phyloP scores from a whole-genome alignment of 2,113 vertebrate genomes.

The Lasiurus cinereus region DNA sequence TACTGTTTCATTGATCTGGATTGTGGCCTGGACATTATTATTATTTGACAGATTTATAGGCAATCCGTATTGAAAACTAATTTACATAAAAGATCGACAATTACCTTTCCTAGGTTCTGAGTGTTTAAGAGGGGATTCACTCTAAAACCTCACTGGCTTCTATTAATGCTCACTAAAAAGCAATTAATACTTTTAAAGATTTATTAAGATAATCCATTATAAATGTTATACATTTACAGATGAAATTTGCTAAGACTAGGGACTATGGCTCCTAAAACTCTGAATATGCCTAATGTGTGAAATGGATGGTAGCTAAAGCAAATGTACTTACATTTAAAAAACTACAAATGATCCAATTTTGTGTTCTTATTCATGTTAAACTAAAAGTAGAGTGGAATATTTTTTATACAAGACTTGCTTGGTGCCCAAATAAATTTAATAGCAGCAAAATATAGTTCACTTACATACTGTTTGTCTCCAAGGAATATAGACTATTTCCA shows the following conservation, averaged over 20 bases:
- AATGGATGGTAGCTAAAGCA: background rate
- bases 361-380: conserved; percentile 30
- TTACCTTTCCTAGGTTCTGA: background rate
- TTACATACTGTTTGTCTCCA: background rate
- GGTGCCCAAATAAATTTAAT: conserved; percentile 43
- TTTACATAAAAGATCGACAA: background rate
- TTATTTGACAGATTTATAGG: background rate
- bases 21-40: background rate
- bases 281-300: background rate
- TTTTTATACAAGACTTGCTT: background rate
- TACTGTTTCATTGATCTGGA: background rate
- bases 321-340: conserved; percentile 33
- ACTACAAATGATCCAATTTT: conserved; percentile 14
- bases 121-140: background rate
- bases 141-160: background rate
- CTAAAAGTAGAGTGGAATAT: conserved; percentile 13
- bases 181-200: background rate
- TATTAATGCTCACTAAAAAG: background rate
- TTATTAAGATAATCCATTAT: background rate
- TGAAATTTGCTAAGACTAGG: background rate
- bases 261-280: background rate
- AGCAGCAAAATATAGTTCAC: background rate
- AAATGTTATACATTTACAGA: background rate
- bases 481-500: background rate
- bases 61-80: background rate